A percentile compares a stretch with the other conserved stretches of the same genome.
Conservation (phyloP, 2,888 invertebrate species). For the Anthoptus insignis region DNA sequence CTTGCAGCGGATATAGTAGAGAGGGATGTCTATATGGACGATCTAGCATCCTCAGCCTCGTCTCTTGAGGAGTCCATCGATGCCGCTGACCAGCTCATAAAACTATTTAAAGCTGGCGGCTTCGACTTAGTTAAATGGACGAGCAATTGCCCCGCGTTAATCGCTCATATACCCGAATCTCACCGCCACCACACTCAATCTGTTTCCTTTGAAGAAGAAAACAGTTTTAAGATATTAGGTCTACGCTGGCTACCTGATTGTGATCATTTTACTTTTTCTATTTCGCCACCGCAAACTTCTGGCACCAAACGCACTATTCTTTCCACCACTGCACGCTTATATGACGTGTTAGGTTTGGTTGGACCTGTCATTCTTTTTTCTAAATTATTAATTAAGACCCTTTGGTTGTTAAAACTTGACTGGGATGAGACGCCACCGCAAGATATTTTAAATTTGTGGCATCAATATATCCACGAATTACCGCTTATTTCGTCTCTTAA, state of each 20-base stretch:
- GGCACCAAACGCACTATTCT: conserved; percentile 9
- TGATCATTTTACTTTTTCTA: conserved; percentile 30
- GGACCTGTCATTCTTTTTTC: conserved; percentile 34
- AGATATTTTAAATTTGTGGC: not conserved
- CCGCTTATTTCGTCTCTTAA: not conserved
- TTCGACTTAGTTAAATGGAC: conserved; percentile 44
- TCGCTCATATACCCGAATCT: conserved; percentile 25
- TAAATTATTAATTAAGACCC: conserved; percentile 25
- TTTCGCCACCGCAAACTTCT: conserved; percentile 21
- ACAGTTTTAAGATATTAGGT: conserved; percentile 38
- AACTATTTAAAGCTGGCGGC: conserved; percentile 33
- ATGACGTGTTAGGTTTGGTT: conserved; percentile 35
- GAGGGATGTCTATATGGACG: conserved; percentile 22
- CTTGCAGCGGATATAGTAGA: conserved; percentile 34
- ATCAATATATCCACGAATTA: not conserved
- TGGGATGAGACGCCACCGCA: not conserved
- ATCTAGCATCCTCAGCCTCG: conserved; percentile 40
- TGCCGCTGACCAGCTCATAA: conserved; percentile 11
- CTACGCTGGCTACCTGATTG: conserved; percentile 34
- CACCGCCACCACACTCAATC: conserved; percentile 19
- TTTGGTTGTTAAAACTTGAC: not conserved
- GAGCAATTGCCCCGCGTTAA: conserved; percentile 13
- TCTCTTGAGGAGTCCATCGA: conserved; percentile 14
- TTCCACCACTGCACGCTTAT: conserved; percentile 14
- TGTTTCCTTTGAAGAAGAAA: conserved; percentile 27